A percentile compares a stretch with the other conserved stretches of the same genome.
Conservation (phyloP, 1,140 invertebrate species). For the Philaenus spumarius region DNA sequence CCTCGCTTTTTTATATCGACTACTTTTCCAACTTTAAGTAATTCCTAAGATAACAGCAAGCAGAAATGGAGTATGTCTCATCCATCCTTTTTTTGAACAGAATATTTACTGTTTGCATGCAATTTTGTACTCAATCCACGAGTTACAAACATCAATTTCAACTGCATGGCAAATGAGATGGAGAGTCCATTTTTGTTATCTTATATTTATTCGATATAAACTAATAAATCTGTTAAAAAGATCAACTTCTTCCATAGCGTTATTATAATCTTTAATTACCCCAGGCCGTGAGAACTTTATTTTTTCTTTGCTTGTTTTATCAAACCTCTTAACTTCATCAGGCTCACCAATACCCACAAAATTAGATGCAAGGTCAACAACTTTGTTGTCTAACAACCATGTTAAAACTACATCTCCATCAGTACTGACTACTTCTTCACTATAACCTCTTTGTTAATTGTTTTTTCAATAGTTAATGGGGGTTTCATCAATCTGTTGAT, state of each 20-base stretch:
- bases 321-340: conserved; percentile 36
- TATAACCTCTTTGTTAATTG: conserved; percentile 36
- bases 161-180: too few species aligned
- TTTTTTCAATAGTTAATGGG: conserved; percentile 35
- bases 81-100: too few species aligned
- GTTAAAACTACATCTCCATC: conserved; percentile 34
- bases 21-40: too few species aligned
- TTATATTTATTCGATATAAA: too few species aligned
- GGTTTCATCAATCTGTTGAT: conserved; percentile 36
- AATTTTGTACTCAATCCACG: too few species aligned
- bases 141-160: too few species aligned
- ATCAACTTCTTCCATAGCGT: conserved; percentile 39
- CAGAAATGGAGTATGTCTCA: too few species aligned
- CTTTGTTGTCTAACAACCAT: conserved; percentile 40
- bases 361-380: conserved; percentile 39
- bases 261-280: conserved; percentile 33
- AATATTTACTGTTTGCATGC: too few species aligned
- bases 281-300: conserved; percentile 25
- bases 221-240: too few species aligned
- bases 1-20: too few species aligned
- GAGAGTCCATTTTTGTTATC: too few species aligned
- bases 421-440: conserved; percentile 36
- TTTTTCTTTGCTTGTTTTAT: conserved; percentile 30
- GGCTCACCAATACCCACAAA: conserved; percentile 37
- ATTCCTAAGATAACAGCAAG: too few species aligned